Conservation (phyloP, 30 jellyfish, hydroid and myxozoan genomes). For the Aurelia coerulea region DNA sequence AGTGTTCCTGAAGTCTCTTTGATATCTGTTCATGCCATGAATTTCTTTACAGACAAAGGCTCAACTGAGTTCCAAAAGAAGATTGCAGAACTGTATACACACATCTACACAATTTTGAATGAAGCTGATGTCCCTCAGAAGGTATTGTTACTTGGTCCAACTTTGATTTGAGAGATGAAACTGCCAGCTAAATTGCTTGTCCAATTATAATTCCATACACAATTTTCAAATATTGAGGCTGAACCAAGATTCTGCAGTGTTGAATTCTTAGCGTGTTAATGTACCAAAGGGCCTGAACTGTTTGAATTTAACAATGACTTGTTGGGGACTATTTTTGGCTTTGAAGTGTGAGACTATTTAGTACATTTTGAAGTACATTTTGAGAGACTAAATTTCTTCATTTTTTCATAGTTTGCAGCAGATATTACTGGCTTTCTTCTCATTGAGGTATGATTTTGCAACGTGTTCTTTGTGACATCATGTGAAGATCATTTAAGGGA, state of each 20-base stretch:
- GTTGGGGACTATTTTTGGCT: too few relatives aligned
- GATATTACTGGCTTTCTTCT: conserved; percentile 17
- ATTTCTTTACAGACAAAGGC: conserved; percentile 13
- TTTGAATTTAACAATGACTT: too few relatives aligned
- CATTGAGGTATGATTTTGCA: conserved; percentile 13
- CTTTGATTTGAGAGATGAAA: too few relatives aligned
- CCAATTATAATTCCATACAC: too few relatives aligned
- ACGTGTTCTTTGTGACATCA: too few relatives aligned
- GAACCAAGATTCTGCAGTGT: too few relatives aligned
- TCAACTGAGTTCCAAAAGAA: conserved; percentile 3
- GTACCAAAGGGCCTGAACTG: too few relatives aligned
- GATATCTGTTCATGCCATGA: not conserved
- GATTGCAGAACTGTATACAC: conserved; percentile 15
- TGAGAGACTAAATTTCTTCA: not conserved
- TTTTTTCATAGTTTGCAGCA: not conserved
- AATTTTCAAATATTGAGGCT: too few relatives aligned
- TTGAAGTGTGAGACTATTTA: not conserved
- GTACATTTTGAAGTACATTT: not conserved
- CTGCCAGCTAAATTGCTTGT: too few relatives aligned
- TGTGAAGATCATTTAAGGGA: too few relatives aligned
- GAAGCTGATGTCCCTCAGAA: conserved; percentile 32
- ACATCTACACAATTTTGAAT: conserved; percentile 13
- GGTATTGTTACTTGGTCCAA: conserved; percentile 1
- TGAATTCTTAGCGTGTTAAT: too few relatives aligned
- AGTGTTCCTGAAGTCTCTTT: too few relatives aligned